Evolutionary conservation across 2,888 invertebrate species (phyloP), one percentile per base, ranked within the genome.

Genomic region (Drosophila kanekoi): DNA sequence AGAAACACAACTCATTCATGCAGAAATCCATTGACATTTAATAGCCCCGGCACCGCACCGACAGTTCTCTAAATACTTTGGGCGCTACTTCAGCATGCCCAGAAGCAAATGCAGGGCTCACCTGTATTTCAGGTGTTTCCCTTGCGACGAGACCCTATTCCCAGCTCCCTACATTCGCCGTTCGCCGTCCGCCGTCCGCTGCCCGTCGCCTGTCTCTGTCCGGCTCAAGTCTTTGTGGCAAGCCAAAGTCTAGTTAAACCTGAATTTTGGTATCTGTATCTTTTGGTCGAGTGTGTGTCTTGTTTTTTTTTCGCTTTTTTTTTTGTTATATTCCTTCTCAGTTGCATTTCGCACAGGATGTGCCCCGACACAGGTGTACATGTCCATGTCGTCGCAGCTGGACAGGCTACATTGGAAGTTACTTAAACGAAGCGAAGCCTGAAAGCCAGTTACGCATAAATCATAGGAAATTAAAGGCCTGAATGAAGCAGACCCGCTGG

Each of bases 1-100:
- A 72, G 69, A 60, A 69, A 60, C 79, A 81, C 79, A 77, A 76
- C 76, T 79, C 85, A 79, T 83, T 89, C 89, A 89, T 77, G 90
- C 90, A 79, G 81, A 89, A 89, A 89, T 90, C 89, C 90, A 89
- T 90, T 89, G 89, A 89, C 89, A 90, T 87, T 89, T 89, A 89
- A 90, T 87, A 88, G 89, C 73, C 64, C 57, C 48, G 47, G 45
- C 57, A 11, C 13, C 35, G 52, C 53, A 51, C 45, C 49, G 54
- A 54, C 54, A 63, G 59, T 59, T 56, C 69, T 68, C 75, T 78
- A 74, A 75, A 75, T 75, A 78, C 75, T 53, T 53, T 48, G 52
- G 57, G 51, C 47, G 40, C 45, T 47, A 35, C 57, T 20, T 59
- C 16, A 38, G 47, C 62, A 52, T 54, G 51, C 41, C 61, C 76